Conservation (phyloP, 1,140 invertebrate species). For the Monochamus saltuarius region DNA sequence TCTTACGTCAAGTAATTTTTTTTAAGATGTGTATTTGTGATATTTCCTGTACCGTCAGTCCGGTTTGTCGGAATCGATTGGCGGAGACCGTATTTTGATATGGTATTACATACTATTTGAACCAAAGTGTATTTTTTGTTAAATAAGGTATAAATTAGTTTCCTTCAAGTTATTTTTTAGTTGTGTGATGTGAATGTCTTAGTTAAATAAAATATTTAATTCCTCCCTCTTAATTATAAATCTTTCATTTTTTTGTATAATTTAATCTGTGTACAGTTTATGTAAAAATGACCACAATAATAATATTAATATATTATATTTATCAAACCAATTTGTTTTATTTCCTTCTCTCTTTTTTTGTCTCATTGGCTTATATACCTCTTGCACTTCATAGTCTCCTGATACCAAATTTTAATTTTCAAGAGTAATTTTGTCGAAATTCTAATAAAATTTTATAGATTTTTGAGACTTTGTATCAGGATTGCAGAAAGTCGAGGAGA, state of each 20-base stretch:
- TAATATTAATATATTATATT: constrained; percentile 35
- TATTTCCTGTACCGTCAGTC: constrained; percentile 34
- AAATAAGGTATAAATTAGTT: constrained; percentile 24
- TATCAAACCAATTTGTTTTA: constrained; percentile 14
- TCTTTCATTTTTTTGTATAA: constrained; percentile 24
- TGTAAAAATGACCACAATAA: constrained; percentile 32
- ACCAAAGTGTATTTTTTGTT: constrained; percentile 45
- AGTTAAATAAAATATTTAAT: neutral
- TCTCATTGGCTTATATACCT: no score
- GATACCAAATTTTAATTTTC: no score
- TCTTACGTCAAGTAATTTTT: constrained; percentile 15
- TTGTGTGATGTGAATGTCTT: constrained; percentile 2
- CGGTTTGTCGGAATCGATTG: constrained; percentile 6
- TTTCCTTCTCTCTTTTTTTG: no score
- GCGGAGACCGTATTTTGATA: constrained; percentile 42
- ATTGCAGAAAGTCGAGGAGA: no score
- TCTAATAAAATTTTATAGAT: no score
- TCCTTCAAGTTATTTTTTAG: constrained; percentile 5
- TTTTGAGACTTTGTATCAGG: no score
- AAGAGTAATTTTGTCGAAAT: no score
- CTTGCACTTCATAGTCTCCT: no score
- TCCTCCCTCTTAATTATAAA: no score
- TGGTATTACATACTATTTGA: constrained; percentile 45
- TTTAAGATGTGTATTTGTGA: constrained; percentile 36
- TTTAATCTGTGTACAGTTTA: constrained; percentile 33